Conservation (phyloP, 2,113 vertebrate species). For the Lutjanus erythropterus region DNA sequence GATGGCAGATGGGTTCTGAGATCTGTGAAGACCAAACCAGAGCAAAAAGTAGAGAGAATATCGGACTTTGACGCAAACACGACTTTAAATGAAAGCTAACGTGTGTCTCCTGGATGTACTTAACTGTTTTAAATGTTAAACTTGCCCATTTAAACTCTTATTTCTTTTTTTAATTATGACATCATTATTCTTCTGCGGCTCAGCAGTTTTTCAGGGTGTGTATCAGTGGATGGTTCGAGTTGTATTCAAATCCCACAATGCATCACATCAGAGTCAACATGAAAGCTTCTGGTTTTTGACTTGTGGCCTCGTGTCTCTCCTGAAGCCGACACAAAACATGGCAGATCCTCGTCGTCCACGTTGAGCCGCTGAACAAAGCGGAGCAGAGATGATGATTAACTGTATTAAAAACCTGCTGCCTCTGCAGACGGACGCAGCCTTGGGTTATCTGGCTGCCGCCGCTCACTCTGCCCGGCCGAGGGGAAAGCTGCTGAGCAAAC, state of each 20-base stretch:
- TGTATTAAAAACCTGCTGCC: slow-evolving; percentile 87
- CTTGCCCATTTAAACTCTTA: too few species aligned
- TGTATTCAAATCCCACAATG: background rate
- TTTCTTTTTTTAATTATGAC: background rate
- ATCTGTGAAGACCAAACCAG: too few species aligned
- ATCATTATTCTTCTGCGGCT: background rate
- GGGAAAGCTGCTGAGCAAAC: slow-evolving; percentile 95
- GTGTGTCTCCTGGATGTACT: too few species aligned
- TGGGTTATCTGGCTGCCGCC: slow-evolving; percentile 89
- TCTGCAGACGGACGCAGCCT: slow-evolving; percentile 69
- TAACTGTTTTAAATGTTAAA: too few species aligned
- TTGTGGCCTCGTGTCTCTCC: slow-evolving; percentile 18
- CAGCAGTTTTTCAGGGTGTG: background rate
- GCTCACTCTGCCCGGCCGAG: slow-evolving; percentile 67
- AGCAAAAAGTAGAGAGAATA: background rate
- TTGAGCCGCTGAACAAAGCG: slow-evolving; percentile 73
- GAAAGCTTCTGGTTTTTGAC: slow-evolving; percentile 30
- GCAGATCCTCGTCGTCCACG: slow-evolving; percentile 19
- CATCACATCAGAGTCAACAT: slow-evolving; percentile 11
- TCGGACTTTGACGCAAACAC: background rate
- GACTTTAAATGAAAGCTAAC: too few species aligned
- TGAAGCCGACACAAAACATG: slow-evolving; percentile 26
- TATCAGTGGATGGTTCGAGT: background rate
- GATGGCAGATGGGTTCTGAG: too few species aligned
- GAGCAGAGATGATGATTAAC: slow-evolving; percentile 90